Conservation (phyloP, 2,113 vertebrate genomes). For the Acanthisitta chloris region DNA sequence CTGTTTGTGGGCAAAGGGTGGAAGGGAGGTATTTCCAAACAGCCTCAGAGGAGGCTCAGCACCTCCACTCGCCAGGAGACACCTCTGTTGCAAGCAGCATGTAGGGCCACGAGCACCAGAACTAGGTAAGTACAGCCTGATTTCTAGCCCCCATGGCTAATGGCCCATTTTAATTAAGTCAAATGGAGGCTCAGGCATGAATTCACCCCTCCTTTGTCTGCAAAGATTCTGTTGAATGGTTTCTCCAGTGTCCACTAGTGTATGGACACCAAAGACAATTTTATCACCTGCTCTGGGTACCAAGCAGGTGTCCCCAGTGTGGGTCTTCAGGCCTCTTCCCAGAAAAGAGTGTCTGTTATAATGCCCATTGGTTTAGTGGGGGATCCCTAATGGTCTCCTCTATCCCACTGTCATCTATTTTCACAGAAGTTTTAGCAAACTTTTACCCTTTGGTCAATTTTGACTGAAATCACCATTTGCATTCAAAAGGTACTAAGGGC, state of each 20-base stretch:
- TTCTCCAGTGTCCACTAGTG: fast-evolving
- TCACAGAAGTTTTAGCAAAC: not conserved
- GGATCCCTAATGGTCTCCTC: not conserved
- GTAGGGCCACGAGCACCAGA: not conserved
- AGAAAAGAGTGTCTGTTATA: not conserved
- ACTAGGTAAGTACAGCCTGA: fast-evolving
- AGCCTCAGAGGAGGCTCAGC: not conserved
- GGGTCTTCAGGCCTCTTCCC: not conserved
- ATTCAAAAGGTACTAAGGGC: not conserved
- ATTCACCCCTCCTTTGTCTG: not conserved
- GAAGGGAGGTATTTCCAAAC: not conserved
- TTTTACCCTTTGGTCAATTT: not conserved
- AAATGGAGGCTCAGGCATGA: not conserved
- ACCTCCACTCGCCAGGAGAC: not conserved
- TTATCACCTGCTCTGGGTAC: not conserved
- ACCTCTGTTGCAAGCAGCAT: not conserved
- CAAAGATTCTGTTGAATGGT: fast-evolving
- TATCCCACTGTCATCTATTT: fast-evolving
- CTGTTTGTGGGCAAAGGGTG: not conserved
- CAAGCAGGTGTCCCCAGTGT: not conserved
- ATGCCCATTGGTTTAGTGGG: not conserved
- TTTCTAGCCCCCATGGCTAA: not conserved
- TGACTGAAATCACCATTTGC: not conserved
- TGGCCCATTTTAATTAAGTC: not conserved
- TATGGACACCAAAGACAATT: not conserved